phyloP scores from a whole-genome alignment of 2,797 vertebrate species.

The Florisuga fusca region DNA sequence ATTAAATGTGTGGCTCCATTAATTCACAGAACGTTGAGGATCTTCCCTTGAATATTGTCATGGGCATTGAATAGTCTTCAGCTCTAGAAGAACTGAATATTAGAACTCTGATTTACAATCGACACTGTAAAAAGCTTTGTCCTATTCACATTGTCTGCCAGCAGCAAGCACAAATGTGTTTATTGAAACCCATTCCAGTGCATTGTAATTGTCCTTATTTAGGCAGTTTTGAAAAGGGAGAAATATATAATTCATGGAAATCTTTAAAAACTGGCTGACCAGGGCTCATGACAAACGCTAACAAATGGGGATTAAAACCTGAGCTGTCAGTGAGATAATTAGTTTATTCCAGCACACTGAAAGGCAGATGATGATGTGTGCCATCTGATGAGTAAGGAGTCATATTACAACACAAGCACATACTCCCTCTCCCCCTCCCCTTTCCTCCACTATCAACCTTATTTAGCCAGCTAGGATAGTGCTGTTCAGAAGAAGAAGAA shows the following conservation, averaged over 20 bases:
- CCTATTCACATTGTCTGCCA: slow-evolving; percentile 33
- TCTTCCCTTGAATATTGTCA: background rate
- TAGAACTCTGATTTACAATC: slow-evolving; percentile 37
- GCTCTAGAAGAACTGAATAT: background rate
- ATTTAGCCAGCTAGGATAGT: slow-evolving; percentile 47
- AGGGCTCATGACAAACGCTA: slow-evolving; percentile 48
- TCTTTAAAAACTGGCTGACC: slow-evolving; percentile 56
- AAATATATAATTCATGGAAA: slow-evolving; percentile 45
- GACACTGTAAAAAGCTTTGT: slow-evolving; percentile 50
- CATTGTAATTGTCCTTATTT: slow-evolving; percentile 63
- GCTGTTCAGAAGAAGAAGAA: background rate
- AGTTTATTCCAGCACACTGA: slow-evolving; percentile 60
- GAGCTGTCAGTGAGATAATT: slow-evolving; percentile 59
- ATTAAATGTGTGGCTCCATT: background rate
- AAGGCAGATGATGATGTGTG: slow-evolving; percentile 50
- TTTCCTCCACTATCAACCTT: slow-evolving; percentile 24
- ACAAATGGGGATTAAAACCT: slow-evolving; percentile 59
- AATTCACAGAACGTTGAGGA: background rate
- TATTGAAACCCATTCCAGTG: slow-evolving; percentile 37
- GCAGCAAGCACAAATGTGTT: slow-evolving; percentile 48
- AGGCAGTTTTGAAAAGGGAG: slow-evolving; percentile 44
- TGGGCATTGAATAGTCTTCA: slow-evolving; percentile 1
- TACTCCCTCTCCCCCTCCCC: background rate
- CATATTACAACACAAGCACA: slow-evolving; percentile 30
- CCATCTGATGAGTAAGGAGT: slow-evolving; percentile 65